phyloP scores from a whole-genome alignment of 2,888 invertebrate species.

The Dasypogon diadema region DNA sequence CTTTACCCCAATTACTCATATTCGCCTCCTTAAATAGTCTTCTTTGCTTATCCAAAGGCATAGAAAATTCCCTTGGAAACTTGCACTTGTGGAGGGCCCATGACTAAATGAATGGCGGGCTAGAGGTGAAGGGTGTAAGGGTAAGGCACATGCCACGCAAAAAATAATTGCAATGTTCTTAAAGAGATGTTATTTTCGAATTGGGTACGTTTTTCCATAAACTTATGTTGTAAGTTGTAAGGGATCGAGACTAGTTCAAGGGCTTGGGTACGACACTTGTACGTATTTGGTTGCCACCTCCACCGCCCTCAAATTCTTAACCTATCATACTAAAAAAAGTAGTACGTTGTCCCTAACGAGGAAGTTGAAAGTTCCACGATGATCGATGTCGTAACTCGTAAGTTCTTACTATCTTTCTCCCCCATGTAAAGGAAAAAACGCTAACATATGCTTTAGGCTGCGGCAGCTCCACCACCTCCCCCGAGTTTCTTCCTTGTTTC shows the following conservation, averaged over 20 bases:
- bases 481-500: background rate
- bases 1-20: background rate
- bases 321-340: background rate
- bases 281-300: background rate
- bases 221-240: background rate
- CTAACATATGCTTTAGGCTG: background rate
- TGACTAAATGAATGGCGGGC: no score
- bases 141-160: background rate
- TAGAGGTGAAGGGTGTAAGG: background rate
- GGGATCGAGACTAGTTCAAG: background rate
- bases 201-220: background rate
- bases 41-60: background rate
- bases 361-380: slow-evolving; percentile 10
- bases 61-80: background rate
- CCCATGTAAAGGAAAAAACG: background rate
- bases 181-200: background rate
- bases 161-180: background rate
- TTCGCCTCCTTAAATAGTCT: background rate
- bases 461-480: no score
- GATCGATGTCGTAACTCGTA: background rate
- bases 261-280: background rate
- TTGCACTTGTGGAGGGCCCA: background rate
- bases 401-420: background rate
- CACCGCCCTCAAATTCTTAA: background rate
- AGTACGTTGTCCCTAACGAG: slow-evolving; percentile 17